phyloP scores from a whole-genome alignment of 2,113 vertebrate genomes.

The Theristicus caerulescens region DNA sequence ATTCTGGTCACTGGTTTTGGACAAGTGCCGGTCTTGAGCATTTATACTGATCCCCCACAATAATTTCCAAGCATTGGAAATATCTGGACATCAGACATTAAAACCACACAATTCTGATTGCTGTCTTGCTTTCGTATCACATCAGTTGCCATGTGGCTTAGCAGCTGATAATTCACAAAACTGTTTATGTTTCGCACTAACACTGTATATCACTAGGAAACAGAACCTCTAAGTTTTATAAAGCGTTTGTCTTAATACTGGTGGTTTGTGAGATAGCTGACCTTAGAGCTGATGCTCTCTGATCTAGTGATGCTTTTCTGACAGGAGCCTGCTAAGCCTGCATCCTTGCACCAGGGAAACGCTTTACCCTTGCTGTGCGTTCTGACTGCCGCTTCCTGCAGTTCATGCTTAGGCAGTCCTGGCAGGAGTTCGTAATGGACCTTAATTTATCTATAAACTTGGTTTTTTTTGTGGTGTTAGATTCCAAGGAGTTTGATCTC shows the following conservation, averaged over 20 bases:
- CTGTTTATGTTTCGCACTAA: neutral
- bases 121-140: neutral
- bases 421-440: neutral
- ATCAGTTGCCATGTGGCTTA: neutral
- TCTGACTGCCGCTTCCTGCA: neutral
- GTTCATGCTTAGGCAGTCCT: neutral
- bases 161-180: constrained; percentile 21
- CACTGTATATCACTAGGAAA: neutral
- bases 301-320: neutral
- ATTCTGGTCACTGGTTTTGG: neutral
- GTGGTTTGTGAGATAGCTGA: neutral
- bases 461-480: neutral
- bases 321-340: neutral
- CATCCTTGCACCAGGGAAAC: neutral
- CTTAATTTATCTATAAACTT: neutral
- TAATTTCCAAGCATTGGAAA: neutral
- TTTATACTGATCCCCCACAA: neutral
- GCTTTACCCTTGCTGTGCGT: neutral
- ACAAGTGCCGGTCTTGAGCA: neutral
- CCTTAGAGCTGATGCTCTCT: neutral
- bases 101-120: neutral
- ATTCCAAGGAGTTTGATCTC: neutral
- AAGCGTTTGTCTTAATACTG: neutral
- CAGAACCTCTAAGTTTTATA: neutral
- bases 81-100: neutral